A percentile compares a stretch with the other conserved stretches of the same genome.
Conservation (phyloP, 2,888 invertebrate genomes). For the Lottia gigantea region DNA sequence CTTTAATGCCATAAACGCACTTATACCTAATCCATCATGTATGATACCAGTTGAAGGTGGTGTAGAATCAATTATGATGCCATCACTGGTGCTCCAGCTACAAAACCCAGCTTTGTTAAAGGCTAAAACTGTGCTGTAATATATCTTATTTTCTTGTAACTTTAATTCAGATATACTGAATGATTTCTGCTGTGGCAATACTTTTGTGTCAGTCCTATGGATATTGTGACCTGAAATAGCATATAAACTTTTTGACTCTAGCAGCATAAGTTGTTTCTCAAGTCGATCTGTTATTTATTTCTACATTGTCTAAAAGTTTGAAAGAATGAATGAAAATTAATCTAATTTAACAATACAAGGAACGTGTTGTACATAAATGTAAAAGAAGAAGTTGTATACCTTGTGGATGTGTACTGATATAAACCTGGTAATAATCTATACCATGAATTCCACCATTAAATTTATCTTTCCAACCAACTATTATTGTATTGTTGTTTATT, state of each 20-base stretch:
- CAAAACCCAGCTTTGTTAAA: slow-evolving; percentile 32
- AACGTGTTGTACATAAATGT: no score
- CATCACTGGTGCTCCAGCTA: slow-evolving; percentile 31
- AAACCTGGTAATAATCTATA: not conserved
- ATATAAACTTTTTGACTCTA: no score
- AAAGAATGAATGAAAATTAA: no score
- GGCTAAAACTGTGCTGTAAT: slow-evolving; percentile 32
- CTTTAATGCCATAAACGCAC: no score
- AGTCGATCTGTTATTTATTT: no score
- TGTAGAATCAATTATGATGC: slow-evolving; percentile 24
- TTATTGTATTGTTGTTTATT: not conserved
- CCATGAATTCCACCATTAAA: not conserved
- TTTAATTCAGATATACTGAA: slow-evolving; percentile 16
- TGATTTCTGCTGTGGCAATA: not conserved
- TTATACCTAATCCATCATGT: slow-evolving; percentile 28
- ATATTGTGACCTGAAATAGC: slow-evolving; percentile 21
- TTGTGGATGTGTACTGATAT: slow-evolving; percentile 2
- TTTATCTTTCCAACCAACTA: slow-evolving; percentile 6
- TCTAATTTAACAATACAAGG: no score
- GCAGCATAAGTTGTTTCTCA: no score
- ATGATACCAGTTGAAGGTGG: slow-evolving; percentile 25
- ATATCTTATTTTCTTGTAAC: slow-evolving; percentile 19
- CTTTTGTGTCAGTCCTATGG: slow-evolving; percentile 6
- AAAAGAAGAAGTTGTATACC: no score
- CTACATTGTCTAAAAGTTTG: no score